Evolutionary conservation across 2,888 invertebrate genomes (phyloP).

Genomic region (Allolobophora icterica): DNA sequence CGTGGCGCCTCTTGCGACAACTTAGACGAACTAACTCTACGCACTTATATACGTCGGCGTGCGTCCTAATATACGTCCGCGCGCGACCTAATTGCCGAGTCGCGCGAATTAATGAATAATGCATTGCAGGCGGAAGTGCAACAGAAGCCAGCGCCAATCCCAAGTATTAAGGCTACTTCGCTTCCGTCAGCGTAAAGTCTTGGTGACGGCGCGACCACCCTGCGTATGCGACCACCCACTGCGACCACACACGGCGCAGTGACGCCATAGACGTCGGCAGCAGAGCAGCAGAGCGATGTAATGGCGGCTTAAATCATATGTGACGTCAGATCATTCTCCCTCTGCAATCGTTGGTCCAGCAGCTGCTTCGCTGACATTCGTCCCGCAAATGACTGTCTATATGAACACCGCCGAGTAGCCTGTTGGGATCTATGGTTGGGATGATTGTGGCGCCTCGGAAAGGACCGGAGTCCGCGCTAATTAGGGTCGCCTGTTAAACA

Average conservation of each 20-base stretch:
- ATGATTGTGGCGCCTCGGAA: background rate
- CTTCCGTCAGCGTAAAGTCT: background rate
- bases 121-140: constrained; percentile 6
- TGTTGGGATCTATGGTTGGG: no score
- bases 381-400: no score
- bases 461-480: no score
- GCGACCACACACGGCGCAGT: background rate
- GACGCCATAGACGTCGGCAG: background rate
- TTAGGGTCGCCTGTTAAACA: no score
- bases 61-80: background rate
- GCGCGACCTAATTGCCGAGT: background rate
- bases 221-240: background rate
- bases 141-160: background rate
- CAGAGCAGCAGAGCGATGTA: background rate
- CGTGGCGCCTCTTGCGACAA: background rate
- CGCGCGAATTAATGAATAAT: background rate
- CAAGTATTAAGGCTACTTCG: no score
- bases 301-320: background rate
- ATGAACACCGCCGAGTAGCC: background rate
- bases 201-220: background rate
- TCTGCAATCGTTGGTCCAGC: background rate
- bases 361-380: background rate
- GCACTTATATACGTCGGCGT: background rate
- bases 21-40: background rate
- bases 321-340: background rate